These are phyloP conservation scores for Martes martes DNA, from an alignment of 2,113 vertebrate species.

Conservation along the genomic window DNA sequence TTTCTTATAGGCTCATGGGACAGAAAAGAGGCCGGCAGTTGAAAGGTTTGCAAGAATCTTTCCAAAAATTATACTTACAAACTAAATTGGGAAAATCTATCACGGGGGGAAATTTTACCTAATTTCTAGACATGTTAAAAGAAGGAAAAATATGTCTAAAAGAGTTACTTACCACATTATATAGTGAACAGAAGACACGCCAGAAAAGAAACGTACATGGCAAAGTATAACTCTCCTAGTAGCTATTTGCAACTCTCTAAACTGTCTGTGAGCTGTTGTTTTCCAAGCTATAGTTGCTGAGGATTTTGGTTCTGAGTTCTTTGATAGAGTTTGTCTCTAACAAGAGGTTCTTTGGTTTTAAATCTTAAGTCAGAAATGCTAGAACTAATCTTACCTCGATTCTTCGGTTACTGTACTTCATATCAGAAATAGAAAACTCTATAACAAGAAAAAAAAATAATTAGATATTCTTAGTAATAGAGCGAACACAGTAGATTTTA, in stretches of 20 bases:
- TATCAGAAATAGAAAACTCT: slow-evolving; percentile 60
- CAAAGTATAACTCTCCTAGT: neutral
- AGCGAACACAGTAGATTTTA: neutral
- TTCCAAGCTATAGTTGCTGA: neutral
- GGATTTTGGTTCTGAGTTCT: neutral
- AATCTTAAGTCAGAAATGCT: neutral
- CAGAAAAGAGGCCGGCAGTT: neutral
- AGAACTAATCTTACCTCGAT: slow-evolving; percentile 77
- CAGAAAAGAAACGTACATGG: neutral
- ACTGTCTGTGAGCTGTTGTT: neutral
- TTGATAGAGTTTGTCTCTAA: neutral
- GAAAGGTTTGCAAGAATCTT: neutral
- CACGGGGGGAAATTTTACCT: neutral
- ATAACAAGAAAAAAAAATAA: slow-evolving; percentile 71
- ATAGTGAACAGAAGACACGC: neutral
- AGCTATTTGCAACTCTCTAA: neutral
- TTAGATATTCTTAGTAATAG: neutral
- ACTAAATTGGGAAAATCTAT: neutral
- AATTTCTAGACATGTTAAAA: neutral
- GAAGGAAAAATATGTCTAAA: neutral
- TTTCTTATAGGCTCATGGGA: neutral
- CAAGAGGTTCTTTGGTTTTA: neutral
- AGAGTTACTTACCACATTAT: neutral
- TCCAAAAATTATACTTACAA: neutral
- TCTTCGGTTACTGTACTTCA: slow-evolving; percentile 40